Percentiles rank a stretch among this genome's conserved stretches.
phyloP scores from a whole-genome alignment of 2,113 vertebrate species.

The Pantherophis guttatus region DNA sequence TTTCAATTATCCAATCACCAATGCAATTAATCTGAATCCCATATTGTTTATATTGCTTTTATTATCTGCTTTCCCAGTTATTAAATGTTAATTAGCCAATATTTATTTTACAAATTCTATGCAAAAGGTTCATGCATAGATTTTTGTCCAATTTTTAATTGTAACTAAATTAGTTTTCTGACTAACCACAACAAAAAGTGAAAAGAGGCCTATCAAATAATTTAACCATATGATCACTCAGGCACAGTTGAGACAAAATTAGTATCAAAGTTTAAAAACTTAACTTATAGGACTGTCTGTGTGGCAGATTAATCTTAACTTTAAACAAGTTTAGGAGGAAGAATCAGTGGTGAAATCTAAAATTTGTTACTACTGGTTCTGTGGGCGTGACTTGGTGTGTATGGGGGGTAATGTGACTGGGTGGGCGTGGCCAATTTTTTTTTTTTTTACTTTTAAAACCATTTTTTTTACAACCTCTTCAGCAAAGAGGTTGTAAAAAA shows the following conservation, averaged over 20 bases:
- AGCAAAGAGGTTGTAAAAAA: too few species aligned
- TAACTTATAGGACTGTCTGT: not conserved
- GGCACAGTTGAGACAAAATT: not conserved
- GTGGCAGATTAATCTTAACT: not conserved
- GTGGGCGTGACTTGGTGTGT: too few species aligned
- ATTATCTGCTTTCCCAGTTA: not conserved
- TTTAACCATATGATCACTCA: not conserved
- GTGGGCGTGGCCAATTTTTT: too few species aligned
- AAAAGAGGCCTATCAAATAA: not conserved
- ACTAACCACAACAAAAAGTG: not conserved
- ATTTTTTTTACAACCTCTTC: too few species aligned
- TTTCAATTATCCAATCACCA: not conserved
- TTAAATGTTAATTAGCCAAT: not conserved
- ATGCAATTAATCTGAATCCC: not conserved
- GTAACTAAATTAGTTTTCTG: not conserved
- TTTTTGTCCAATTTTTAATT: not conserved
- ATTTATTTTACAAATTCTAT: not conserved
- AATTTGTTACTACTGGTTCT: too few species aligned
- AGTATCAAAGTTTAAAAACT: not conserved
- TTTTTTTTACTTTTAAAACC: too few species aligned
- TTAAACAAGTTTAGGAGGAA: not conserved
- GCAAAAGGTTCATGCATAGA: not conserved
- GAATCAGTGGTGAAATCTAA: too few species aligned
- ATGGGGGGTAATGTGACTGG: too few species aligned
- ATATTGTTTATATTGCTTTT: not conserved